These are phyloP conservation scores for Bombus polaris DNA, from an alignment of 1,140 invertebrate genomes.

Conservation along the genomic window DNA sequence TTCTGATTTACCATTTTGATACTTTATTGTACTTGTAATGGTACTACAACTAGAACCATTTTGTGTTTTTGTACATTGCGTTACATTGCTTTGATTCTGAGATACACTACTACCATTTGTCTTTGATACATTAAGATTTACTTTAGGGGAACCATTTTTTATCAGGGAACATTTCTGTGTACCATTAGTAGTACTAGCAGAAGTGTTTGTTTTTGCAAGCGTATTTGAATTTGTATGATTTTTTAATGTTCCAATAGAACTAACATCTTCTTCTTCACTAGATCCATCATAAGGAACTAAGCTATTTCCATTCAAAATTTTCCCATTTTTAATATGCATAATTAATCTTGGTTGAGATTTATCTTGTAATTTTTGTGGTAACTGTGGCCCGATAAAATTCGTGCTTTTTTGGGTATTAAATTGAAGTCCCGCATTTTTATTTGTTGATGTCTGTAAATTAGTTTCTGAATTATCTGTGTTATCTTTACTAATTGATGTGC, in stretches of 20 bases:
- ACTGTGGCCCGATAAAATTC: slow-evolving; percentile 76
- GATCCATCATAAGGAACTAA: slow-evolving; percentile 81
- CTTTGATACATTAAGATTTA: slow-evolving; percentile 26
- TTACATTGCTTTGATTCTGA: slow-evolving; percentile 48
- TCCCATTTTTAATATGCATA: slow-evolving; percentile 77
- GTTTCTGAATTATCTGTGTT: slow-evolving; percentile 36
- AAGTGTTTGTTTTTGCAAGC: slow-evolving; percentile 29
- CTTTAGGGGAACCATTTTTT: slow-evolving; percentile 56
- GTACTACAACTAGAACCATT: slow-evolving; percentile 59
- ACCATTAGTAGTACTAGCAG: slow-evolving; percentile 48
- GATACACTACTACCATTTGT: slow-evolving; percentile 47
- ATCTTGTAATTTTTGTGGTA: slow-evolving; percentile 73
- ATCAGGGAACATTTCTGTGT: slow-evolving; percentile 40
- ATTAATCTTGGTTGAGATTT: slow-evolving; percentile 73
- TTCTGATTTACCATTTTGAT: slow-evolving; percentile 74
- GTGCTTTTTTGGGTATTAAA: slow-evolving; percentile 60
- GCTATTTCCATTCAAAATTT: slow-evolving; percentile 75
- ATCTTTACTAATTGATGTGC: slow-evolving; percentile 41
- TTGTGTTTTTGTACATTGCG: slow-evolving; percentile 54
- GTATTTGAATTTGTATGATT: slow-evolving; percentile 42
- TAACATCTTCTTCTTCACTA: slow-evolving; percentile 78
- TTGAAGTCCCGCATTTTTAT: slow-evolving; percentile 45
- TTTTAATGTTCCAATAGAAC: slow-evolving; percentile 32
- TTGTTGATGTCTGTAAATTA: slow-evolving; percentile 50
- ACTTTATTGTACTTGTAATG: slow-evolving; percentile 62